Evolutionary conservation across 2,888 invertebrate genomes (phyloP).

Genomic region (Blera fallax): DNA sequence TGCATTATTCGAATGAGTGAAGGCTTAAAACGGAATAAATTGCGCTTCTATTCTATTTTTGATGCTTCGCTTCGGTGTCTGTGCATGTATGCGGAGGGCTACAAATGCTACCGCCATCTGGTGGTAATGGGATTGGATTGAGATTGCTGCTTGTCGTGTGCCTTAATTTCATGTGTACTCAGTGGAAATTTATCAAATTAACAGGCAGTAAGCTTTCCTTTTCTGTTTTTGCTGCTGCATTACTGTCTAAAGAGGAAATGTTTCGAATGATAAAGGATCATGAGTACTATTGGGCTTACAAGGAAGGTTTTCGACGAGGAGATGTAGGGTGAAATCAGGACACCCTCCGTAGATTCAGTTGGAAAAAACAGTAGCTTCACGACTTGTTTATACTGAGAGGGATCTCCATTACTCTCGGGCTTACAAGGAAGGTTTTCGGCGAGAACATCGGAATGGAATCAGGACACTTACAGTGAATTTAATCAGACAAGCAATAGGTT

Average conservation of each 20-base stretch:
- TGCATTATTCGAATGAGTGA: constrained; percentile 73
- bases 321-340: no score
- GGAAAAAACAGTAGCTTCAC: no score
- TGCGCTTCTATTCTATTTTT: constrained; percentile 55
- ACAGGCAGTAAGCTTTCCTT: neutral
- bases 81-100: neutral
- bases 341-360: no score
- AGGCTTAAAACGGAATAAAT: constrained; percentile 69
- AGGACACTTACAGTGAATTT: no score
- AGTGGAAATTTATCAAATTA: constrained; percentile 42
- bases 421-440: no score
- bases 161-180: constrained; percentile 40
- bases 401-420: no score
- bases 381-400: no score
- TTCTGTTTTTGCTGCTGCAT: neutral
- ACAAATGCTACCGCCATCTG: constrained; percentile 15
- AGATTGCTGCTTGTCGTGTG: constrained; percentile 30
- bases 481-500: no score
- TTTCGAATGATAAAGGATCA: neutral
- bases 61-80: constrained; percentile 23
- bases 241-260: neutral
- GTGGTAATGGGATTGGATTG: constrained; percentile 42
- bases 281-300: neutral
- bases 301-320: neutral
- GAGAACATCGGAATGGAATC: no score